These are phyloP conservation scores for Trimorus sp. DNA, from an alignment of 2,888 invertebrate species.

Conservation along the genomic window DNA sequence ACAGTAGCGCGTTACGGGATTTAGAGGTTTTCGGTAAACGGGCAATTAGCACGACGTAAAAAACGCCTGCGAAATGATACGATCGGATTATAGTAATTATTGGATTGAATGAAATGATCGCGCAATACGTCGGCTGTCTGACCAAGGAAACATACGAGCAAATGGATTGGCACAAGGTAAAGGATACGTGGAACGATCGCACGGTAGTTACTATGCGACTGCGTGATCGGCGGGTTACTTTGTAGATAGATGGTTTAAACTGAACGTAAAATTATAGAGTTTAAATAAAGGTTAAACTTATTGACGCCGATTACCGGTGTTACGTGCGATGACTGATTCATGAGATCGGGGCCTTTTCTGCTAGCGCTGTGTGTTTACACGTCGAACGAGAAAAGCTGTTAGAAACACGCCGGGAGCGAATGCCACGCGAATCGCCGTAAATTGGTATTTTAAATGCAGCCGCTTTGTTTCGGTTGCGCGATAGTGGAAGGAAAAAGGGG, in stretches of 20 bases:
- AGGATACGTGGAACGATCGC: slow-evolving; percentile 27
- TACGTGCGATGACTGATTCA: slow-evolving; percentile 64
- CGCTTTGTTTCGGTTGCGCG: no score
- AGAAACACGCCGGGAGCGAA: slow-evolving; percentile 34
- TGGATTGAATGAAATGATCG: slow-evolving; percentile 54
- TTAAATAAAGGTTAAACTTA: slow-evolving; percentile 67
- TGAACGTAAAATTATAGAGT: slow-evolving; percentile 64
- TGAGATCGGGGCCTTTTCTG: slow-evolving; percentile 28
- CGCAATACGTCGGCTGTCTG: slow-evolving; percentile 44
- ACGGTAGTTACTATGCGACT: slow-evolving; percentile 36
- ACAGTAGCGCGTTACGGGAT: slow-evolving; percentile 30
- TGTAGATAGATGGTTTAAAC: slow-evolving; percentile 62
- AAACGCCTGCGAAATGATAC: slow-evolving; percentile 43
- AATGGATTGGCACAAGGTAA: slow-evolving; percentile 40
- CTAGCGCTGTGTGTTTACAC: slow-evolving; percentile 35
- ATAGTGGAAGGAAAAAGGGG: no score
- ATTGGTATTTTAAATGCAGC: no score
- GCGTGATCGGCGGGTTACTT: slow-evolving; percentile 57
- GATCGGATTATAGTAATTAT: slow-evolving; percentile 65
- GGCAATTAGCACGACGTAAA: slow-evolving; percentile 37
- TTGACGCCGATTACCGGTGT: slow-evolving; percentile 66
- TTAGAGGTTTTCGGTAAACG: slow-evolving; percentile 49
- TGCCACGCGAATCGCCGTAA: background rate
- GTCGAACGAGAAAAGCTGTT: slow-evolving; percentile 32
- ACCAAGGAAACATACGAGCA: slow-evolving; percentile 50